Evolutionary conservation across 2,797 vertebrate species (phyloP).

Genomic region (Iguana delicatissima): DNA sequence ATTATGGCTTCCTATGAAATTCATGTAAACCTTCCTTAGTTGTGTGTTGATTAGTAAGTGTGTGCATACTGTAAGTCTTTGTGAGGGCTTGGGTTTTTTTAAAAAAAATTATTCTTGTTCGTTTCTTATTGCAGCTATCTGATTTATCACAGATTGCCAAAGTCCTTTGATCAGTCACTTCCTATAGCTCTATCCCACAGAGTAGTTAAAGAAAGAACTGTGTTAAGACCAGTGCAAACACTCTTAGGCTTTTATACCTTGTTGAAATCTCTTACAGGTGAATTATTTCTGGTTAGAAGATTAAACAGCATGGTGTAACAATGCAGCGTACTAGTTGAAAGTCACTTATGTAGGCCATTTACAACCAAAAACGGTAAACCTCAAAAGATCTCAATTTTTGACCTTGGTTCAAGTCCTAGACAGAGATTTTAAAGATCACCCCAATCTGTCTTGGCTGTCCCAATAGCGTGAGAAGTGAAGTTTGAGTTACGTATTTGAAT

Average conservation of each 20-base stretch:
- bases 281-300: constrained; percentile 5
- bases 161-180: constrained; percentile 7
- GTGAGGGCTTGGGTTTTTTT: background rate
- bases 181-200: rapidly evolving
- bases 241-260: background rate
- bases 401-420: background rate
- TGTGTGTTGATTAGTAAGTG: constrained; percentile 14
- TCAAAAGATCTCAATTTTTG: background rate
- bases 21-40: constrained; percentile 61
- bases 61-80: background rate
- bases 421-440: rapidly evolving
- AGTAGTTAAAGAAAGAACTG: background rate
- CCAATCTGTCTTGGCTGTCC: background rate
- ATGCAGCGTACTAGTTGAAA: background rate
- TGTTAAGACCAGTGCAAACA: background rate
- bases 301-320: background rate
- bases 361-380: background rate
- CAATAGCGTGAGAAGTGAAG: background rate
- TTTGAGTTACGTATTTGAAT: background rate
- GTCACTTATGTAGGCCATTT: background rate
- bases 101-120: background rate
- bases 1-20: constrained; percentile 55
- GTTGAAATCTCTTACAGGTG: constrained; percentile 26
- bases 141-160: constrained; percentile 24
- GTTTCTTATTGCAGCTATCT: background rate